Evolutionary conservation across 2,113 vertebrate species (phyloP).

Genomic region (Daubentonia madagascariensis): DNA sequence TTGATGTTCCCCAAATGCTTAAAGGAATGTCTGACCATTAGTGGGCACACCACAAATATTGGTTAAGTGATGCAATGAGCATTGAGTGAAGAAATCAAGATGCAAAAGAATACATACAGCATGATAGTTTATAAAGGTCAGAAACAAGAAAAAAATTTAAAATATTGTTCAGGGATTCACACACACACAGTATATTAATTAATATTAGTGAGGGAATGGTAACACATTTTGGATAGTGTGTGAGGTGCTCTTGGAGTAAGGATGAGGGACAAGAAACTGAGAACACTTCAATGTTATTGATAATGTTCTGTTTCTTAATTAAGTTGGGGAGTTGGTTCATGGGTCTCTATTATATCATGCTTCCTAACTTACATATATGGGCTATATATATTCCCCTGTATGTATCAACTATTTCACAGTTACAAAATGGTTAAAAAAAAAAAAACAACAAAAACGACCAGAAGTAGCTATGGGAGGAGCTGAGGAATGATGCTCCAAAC

Average conservation of each 20-base stretch:
- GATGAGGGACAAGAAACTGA: neutral
- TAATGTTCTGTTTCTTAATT: slow-evolving; percentile 17
- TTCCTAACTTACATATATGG: neutral
- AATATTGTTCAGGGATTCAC: neutral
- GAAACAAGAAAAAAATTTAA: slow-evolving; percentile 6
- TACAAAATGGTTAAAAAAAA: neutral
- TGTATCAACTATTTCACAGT: neutral
- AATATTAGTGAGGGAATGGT: neutral
- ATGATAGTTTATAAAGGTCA: neutral
- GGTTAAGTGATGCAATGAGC: slow-evolving; percentile 26
- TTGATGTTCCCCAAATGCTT: neutral
- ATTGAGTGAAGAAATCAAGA: neutral
- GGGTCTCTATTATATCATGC: neutral
- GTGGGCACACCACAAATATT: neutral
- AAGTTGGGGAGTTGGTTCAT: neutral
- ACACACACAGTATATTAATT: neutral
- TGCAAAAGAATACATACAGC: neutral
- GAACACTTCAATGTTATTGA: neutral
- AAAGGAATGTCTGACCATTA: neutral
- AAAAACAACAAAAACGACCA: neutral
- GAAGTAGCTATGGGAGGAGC: neutral
- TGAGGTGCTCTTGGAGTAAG: neutral
- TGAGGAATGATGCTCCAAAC: neutral
- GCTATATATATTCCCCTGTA: neutral
- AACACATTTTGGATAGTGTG: neutral